phyloP scores from a whole-genome alignment of 2,888 invertebrate species.

The Athetis lepigone region DNA sequence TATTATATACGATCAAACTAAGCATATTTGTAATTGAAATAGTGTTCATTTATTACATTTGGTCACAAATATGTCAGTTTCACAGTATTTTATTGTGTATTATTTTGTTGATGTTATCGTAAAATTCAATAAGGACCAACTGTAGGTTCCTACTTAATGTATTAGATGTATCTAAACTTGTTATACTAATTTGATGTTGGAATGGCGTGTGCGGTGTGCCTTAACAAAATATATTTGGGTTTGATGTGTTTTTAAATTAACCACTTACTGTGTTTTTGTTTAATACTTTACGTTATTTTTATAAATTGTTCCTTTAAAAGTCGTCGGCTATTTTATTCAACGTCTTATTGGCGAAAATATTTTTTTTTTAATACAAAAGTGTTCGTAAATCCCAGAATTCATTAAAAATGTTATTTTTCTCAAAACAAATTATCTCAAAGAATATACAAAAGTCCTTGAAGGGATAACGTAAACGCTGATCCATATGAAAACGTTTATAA shows the following conservation, averaged over 20 bases:
- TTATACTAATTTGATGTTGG: constrained; percentile 69
- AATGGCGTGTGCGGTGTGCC: constrained; percentile 56
- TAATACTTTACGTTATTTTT: background rate
- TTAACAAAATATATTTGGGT: constrained; percentile 41
- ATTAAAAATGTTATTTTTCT: background rate
- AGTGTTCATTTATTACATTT: background rate
- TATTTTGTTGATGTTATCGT: constrained; percentile 13
- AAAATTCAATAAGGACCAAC: constrained; percentile 4
- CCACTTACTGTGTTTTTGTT: constrained; percentile 37
- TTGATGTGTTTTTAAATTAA: constrained; percentile 55
- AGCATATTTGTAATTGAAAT: background rate
- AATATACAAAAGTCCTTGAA: constrained; percentile 30
- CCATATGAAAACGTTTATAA: constrained; percentile 73
- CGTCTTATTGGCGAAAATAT: background rate
- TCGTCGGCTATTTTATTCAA: background rate
- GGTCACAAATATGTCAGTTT: background rate
- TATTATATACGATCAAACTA: background rate
- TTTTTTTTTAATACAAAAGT: background rate
- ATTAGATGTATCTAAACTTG: constrained; percentile 49
- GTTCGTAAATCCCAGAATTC: background rate
- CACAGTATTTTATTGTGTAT: constrained; percentile 3
- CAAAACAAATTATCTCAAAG: constrained; percentile 4
- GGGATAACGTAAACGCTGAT: constrained; percentile 59
- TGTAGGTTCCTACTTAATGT: background rate
- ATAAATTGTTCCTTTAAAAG: background rate